Evolutionary conservation across 2,113 vertebrate species (phyloP).

Genomic region (Fulica atra): DNA sequence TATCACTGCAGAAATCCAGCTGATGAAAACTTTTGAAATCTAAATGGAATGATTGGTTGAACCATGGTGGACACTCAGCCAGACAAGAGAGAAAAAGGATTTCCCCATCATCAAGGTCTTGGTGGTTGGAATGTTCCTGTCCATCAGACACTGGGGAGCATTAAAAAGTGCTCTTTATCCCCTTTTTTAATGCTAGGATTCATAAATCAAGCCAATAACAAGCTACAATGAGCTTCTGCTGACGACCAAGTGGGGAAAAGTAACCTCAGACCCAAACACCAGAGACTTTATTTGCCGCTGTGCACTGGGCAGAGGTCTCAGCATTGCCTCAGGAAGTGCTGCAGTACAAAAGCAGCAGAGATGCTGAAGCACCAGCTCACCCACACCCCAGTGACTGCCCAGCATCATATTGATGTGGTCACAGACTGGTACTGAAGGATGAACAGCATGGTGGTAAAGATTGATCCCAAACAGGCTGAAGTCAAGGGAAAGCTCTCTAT

Average conservation of each 20-base stretch:
- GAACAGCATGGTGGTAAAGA: not conserved
- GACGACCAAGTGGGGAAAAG: not conserved
- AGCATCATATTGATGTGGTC: fast-evolving
- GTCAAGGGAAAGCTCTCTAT: not conserved
- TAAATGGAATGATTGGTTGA: not conserved
- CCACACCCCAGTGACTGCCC: not conserved
- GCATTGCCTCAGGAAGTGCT: fast-evolving
- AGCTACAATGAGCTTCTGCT: not conserved
- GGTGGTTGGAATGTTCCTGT: fast-evolving
- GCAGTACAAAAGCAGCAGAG: not conserved
- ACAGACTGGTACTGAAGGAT: not conserved
- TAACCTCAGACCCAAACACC: not conserved
- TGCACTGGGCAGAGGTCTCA: not conserved
- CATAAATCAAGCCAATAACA: not conserved
- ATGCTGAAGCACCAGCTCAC: not conserved
- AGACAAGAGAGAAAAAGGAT: not conserved
- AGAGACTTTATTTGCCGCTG: not conserved
- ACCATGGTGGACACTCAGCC: not conserved
- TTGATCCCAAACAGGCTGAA: not conserved
- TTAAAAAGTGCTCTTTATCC: not conserved
- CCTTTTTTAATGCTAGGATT: not conserved
- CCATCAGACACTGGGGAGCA: not conserved
- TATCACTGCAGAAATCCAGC: not conserved
- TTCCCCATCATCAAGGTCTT: not conserved
- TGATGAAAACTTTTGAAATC: not conserved